These are phyloP conservation scores for Neolamprologus tretocephalus DNA, from an alignment of 2,113 vertebrate species.

Conservation along the genomic window DNA sequence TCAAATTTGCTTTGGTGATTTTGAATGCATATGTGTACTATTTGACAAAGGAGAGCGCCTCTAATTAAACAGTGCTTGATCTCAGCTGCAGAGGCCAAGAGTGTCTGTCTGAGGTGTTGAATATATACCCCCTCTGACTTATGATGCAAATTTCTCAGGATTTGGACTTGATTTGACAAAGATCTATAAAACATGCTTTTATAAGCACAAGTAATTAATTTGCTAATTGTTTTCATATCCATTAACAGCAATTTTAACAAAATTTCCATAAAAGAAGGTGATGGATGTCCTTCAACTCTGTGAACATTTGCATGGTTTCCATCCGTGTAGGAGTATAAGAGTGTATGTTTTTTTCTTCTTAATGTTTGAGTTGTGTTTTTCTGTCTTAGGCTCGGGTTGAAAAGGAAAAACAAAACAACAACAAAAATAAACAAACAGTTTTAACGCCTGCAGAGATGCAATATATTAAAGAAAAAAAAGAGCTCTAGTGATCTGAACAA, in stretches of 20 bases:
- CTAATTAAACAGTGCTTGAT: neutral
- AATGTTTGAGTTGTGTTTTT: neutral
- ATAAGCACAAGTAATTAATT: neutral
- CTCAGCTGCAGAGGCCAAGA: neutral
- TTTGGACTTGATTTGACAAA: neutral
- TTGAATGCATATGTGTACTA: neutral
- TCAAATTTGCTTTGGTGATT: neutral
- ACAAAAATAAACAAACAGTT: neutral
- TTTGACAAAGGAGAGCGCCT: neutral
- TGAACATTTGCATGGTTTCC: slow-evolving; percentile 14
- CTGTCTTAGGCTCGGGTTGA: neutral
- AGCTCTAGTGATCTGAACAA: slow-evolving; percentile 42
- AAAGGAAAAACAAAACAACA: neutral
- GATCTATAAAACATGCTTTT: neutral
- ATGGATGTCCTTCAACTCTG: neutral
- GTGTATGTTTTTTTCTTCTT: neutral
- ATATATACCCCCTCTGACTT: slow-evolving; percentile 16
- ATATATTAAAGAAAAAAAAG: slow-evolving; percentile 2
- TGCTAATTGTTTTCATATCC: neutral
- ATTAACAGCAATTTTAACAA: slow-evolving; percentile 16
- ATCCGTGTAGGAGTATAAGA: neutral
- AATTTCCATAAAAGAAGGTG: neutral
- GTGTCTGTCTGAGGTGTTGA: neutral
- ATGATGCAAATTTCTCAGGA: slow-evolving; percentile 41
- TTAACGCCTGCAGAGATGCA: slow-evolving; percentile 22